Evolutionary conservation across 2,113 vertebrate species (phyloP).

Genomic region (Dromas ardeola): DNA sequence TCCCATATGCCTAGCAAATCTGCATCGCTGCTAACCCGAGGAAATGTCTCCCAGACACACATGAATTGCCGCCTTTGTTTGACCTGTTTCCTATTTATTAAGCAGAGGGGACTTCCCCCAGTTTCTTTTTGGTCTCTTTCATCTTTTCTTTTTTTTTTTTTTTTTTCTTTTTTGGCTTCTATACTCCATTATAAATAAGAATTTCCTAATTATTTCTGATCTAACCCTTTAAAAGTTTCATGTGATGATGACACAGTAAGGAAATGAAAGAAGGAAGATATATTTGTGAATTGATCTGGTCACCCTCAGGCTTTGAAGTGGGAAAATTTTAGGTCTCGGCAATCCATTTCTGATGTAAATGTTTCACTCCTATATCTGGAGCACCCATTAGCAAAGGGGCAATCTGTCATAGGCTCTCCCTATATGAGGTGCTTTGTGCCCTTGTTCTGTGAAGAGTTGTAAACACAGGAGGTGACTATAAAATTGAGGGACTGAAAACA

Average conservation of each 20-base stretch:
- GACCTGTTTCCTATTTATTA: constrained; percentile 2
- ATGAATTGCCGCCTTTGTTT: constrained; percentile 21
- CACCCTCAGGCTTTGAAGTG: constrained; percentile 52
- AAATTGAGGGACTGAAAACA: constrained; percentile 12
- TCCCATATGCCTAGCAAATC: not conserved
- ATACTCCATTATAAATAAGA: constrained; percentile 21
- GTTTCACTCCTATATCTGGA: constrained; percentile 31
- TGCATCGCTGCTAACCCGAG: not conserved
- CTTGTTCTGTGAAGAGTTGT: constrained; percentile 31
- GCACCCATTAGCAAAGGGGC: not conserved
- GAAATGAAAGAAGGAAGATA: constrained; percentile 58
- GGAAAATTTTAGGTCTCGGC: constrained; percentile 31
- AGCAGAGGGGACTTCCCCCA: not conserved
- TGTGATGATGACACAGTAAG: constrained; percentile 51
- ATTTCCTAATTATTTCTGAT: constrained; percentile 57
- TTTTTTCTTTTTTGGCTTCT: not conserved
- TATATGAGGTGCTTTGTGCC: not conserved
- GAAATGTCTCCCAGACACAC: not conserved
- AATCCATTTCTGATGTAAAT: constrained; percentile 45
- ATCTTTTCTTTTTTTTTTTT: not conserved
- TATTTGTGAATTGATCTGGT: constrained; percentile 50
- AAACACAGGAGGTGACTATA: constrained; percentile 21
- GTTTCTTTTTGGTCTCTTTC: constrained; percentile 35
- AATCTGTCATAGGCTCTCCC: constrained; percentile 10
- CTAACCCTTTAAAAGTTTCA: constrained; percentile 52